Evolutionary conservation across 2,113 vertebrate species (phyloP).

Genomic region (Nannospalax galili): DNA sequence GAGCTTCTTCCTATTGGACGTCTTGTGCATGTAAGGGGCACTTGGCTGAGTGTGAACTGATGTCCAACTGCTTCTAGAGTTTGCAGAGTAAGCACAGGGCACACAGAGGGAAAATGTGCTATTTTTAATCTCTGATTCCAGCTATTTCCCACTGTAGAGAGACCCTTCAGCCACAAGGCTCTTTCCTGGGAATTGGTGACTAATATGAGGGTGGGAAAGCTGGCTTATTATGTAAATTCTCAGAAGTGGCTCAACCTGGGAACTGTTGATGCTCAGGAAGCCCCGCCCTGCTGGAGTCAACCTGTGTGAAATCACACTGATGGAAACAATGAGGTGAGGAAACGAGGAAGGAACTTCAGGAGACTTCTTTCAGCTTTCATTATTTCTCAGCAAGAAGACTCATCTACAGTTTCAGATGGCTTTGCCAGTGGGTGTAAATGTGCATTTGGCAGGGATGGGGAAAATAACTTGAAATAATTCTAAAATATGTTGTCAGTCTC

Average conservation of each 20-base stretch:
- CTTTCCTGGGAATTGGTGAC: background rate
- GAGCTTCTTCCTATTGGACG: background rate
- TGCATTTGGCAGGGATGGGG: background rate
- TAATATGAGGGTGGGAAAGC: background rate
- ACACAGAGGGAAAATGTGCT: too few species aligned
- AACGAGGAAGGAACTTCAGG: background rate
- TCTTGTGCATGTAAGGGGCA: background rate
- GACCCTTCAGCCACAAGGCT: background rate
- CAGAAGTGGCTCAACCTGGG: background rate
- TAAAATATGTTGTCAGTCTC: background rate
- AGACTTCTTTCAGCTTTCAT: background rate
- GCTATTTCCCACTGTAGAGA: background rate
- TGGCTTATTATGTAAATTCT: background rate
- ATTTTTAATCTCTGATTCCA: accelerated
- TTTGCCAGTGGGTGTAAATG: background rate
- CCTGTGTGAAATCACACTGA: accelerated
- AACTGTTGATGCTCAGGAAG: too few species aligned
- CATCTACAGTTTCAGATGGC: background rate
- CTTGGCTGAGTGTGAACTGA: background rate
- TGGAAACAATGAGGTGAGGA: background rate
- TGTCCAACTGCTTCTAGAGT: accelerated
- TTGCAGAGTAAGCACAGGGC: background rate
- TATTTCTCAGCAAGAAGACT: background rate
- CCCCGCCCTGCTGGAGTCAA: background rate
- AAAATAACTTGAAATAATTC: background rate